phyloP scores from a whole-genome alignment of 2,113 vertebrate genomes.

The Phalacrocorax pelagicus region DNA sequence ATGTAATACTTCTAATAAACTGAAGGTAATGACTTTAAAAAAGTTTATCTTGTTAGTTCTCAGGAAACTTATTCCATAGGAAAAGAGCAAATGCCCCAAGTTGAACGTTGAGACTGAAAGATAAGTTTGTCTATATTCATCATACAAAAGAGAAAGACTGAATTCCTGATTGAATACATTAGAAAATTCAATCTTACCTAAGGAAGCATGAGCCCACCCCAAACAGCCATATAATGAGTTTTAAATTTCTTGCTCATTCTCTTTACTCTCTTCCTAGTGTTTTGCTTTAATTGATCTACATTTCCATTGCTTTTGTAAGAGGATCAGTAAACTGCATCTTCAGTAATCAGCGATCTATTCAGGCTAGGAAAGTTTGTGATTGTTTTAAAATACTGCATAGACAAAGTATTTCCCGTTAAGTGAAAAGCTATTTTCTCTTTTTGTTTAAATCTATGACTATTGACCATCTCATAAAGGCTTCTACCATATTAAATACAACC shows the following conservation, averaged over 20 bases:
- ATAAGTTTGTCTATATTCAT: background rate
- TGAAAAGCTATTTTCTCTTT: constrained; percentile 40
- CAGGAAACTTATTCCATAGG: background rate
- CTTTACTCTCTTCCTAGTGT: background rate
- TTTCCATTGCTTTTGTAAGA: background rate
- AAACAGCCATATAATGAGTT: background rate
- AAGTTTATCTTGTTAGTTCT: background rate
- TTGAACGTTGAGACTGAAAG: background rate
- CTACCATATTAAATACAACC: constrained; percentile 35
- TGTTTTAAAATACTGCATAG: constrained; percentile 31
- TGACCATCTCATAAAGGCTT: constrained; percentile 39
- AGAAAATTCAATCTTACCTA: background rate
- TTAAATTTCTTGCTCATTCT: background rate
- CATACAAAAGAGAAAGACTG: background rate
- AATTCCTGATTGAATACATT: background rate
- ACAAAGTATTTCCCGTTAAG: background rate
- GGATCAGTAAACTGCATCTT: background rate
- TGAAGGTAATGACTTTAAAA: background rate
- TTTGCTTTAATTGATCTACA: background rate
- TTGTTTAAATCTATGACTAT: constrained; percentile 42
- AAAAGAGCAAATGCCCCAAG: background rate
- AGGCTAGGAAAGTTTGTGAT: background rate
- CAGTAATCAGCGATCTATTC: background rate
- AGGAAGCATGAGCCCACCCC: background rate
- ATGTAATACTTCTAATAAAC: background rate